Percentiles rank a stretch among this genome's conserved stretches.
phyloP scores from a whole-genome alignment of 2,888 invertebrate species.

The Papilio protenor region DNA sequence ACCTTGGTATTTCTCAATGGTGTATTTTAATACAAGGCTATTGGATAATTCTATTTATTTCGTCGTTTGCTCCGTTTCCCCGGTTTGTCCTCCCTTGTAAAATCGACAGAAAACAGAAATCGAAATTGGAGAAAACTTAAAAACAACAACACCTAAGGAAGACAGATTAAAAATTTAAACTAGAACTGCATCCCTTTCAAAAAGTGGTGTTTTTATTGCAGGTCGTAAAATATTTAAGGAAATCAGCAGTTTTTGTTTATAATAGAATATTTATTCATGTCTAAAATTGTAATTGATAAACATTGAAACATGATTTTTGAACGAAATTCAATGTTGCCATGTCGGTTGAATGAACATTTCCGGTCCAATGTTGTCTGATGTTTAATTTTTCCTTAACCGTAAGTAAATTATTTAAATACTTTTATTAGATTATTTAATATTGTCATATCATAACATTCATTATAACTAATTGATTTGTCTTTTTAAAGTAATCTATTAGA shows the following conservation, averaged over 20 bases:
- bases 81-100: not conserved
- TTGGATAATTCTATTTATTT: conserved; percentile 4
- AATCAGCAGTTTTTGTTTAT: not conserved
- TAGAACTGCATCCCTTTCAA: not conserved
- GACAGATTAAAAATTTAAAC: not conserved
- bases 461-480: not conserved
- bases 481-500: not conserved
- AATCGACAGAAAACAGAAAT: conserved; percentile 9
- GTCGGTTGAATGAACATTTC: conserved; percentile 50
- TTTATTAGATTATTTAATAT: not conserved
- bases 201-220: not conserved
- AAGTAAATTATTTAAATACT: conserved; percentile 1
- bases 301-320: conserved; percentile 42
- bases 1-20: not conserved
- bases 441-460: not conserved
- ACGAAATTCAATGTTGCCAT: conserved; percentile 54
- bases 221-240: not conserved
- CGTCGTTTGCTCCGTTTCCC: not conserved
- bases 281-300: not conserved
- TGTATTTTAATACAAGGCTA: not conserved
- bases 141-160: conserved; percentile 1
- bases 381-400: not conserved
- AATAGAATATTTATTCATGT: not conserved
- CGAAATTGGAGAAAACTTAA: not conserved
- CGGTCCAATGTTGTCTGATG: conserved; percentile 54